These are phyloP conservation scores for Timema podura DNA, from an alignment of 2,888 invertebrate genomes.

Conservation along the genomic window DNA sequence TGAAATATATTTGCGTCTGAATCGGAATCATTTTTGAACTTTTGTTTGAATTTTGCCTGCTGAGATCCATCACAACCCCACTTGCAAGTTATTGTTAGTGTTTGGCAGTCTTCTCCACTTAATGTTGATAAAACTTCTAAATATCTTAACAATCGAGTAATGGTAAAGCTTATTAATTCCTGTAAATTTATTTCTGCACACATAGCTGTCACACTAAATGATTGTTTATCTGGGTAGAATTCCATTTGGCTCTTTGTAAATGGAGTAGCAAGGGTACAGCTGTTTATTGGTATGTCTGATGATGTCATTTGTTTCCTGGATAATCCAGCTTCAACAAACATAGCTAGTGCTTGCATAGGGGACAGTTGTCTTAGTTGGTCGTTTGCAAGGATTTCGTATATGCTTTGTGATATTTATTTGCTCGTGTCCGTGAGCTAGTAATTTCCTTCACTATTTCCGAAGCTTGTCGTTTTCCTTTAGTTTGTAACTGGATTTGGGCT, in stretches of 20 bases:
- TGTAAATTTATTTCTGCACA: too few relatives aligned
- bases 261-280: not conserved
- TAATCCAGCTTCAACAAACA: not conserved
- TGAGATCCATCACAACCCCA: conserved; percentile 6
- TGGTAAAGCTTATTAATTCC: not conserved
- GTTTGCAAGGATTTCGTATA: not conserved
- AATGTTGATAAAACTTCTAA: not conserved
- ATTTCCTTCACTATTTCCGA: not conserved
- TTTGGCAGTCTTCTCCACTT: not conserved
- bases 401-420: not conserved
- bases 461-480: not conserved
- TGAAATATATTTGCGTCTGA: not conserved
- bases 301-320: not conserved
- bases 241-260: not conserved
- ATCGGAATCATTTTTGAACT: not conserved
- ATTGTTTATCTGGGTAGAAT: not conserved
- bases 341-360: not conserved
- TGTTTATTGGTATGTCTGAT: not conserved
- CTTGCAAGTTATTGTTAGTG: not conserved
- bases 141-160: not conserved
- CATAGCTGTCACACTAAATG: too few relatives aligned
- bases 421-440: not conserved
- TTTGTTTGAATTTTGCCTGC: not conserved
- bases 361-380: not conserved
- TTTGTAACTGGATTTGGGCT: not conserved